A percentile compares a stretch with the other conserved stretches of the same genome.
These are phyloP conservation scores for Acanthisitta chloris DNA, from an alignment of 2,113 vertebrate species.

Conservation along the genomic window DNA sequence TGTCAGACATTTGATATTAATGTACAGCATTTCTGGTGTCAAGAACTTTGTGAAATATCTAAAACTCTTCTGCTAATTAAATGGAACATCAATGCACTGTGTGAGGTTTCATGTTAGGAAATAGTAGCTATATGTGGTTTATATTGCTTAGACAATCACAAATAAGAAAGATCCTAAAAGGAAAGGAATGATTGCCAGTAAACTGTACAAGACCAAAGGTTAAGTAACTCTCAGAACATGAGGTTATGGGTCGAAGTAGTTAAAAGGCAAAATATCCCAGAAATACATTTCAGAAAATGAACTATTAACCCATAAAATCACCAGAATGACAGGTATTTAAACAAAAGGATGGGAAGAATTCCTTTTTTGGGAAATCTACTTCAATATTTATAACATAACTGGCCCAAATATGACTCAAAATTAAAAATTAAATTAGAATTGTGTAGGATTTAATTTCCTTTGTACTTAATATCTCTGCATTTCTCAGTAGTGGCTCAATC, in stretches of 20 bases:
- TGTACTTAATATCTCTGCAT: neutral
- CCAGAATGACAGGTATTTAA: slow-evolving; percentile 40
- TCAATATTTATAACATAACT: neutral
- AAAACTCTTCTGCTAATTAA: neutral
- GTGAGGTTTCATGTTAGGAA: neutral
- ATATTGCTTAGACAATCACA: slow-evolving; percentile 18
- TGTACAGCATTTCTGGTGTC: neutral
- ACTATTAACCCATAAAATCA: slow-evolving; percentile 44
- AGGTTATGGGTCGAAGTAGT: slow-evolving; percentile 40
- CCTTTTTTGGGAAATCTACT: neutral
- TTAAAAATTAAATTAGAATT: neutral
- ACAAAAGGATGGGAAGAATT: slow-evolving; percentile 4
- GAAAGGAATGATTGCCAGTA: slow-evolving; percentile 43
- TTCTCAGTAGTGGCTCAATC: neutral
- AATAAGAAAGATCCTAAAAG: slow-evolving; percentile 31
- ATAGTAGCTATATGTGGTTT: slow-evolving; percentile 4
- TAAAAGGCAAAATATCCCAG: slow-evolving; percentile 45
- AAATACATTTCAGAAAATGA: slow-evolving; percentile 54
- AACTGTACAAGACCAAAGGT: slow-evolving; percentile 43
- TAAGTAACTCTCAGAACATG: slow-evolving; percentile 52
- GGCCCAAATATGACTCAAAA: neutral
- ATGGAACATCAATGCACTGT: neutral
- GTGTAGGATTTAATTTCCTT: neutral
- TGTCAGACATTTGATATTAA: neutral
- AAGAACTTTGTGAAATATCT: neutral